Base-by-base conservation (phyloP, 2,797 vertebrate genomes). In the Xiphorhynchus erythropygius region DNA sequence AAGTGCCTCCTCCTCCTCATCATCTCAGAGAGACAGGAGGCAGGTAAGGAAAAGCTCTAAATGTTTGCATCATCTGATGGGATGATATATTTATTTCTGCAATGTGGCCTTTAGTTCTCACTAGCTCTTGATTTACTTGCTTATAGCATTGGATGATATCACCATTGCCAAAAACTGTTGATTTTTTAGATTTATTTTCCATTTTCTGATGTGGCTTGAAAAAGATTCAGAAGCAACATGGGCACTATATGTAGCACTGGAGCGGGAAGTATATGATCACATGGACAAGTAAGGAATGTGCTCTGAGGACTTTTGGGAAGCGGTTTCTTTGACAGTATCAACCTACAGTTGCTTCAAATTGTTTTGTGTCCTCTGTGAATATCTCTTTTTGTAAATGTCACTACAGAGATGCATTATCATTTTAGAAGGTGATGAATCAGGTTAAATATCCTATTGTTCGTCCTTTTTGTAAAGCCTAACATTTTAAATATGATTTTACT, bases 21-120 rank as follows among this genome's bases (percentile, higher is more conserved):
- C 99, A 0, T 99, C 99, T 87, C 99, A 99, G 96, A 98, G 99
- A 62, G 99, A 99, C 93, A 99, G 98, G 97, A 98, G 99, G 90
- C 99, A 99, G 99, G 99, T 99, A 98, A 98, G 98, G 84, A 86
- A 81, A 91, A 41, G 11, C 27, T 73, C 21, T 41, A 15, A 33
- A 41, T 4, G 4, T 71, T n/a, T 19, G 22, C 50, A 65, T n/a
- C 7, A 21, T 74, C 32, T 47, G 21, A 4, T 84, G 37, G 39
- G 39, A 52, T 90, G 42, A 65, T 65, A 56, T 2, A n/a, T 84
- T 77, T 78, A 60, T 85, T 95, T 30, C 35, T 81, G 24, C 90
- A 30, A n/a, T 22, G 18, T 78, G 65, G 24, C 63, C 7, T 3
- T 88, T 68, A 33, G 13, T 42, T 87, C 49, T 83, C 1, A 1